phyloP scores from a whole-genome alignment of 2,797 vertebrate species.

The Urosaurus nigricauda region DNA sequence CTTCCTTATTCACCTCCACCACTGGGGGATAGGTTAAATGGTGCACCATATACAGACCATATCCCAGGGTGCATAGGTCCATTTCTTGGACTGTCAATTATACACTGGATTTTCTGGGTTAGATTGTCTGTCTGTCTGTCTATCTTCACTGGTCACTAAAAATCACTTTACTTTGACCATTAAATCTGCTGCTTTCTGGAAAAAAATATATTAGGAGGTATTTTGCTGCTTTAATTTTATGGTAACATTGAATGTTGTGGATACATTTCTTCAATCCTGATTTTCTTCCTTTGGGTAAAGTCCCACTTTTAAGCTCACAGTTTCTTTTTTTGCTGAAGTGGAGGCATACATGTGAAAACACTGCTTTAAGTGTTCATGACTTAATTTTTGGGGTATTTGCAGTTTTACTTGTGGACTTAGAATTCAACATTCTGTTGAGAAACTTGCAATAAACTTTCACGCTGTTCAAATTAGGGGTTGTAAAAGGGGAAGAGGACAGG shows the following conservation, averaged over 20 bases:
- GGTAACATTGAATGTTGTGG: slow-evolving; percentile 8
- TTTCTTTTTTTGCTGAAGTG: slow-evolving; percentile 5
- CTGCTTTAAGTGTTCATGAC: background rate
- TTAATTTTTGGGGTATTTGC: background rate
- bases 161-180: slow-evolving; percentile 44
- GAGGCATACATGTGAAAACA: background rate
- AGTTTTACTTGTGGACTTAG: background rate
- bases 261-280: slow-evolving; percentile 35
- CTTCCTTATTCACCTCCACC: background rate
- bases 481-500: slow-evolving; percentile 30
- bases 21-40: background rate
- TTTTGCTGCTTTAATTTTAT: slow-evolving; percentile 51
- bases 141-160: slow-evolving; percentile 51
- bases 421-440: background rate
- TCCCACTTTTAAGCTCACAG: slow-evolving; percentile 47
- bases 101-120: background rate
- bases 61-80: background rate
- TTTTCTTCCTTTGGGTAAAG: slow-evolving; percentile 38
- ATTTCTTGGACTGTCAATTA: background rate
- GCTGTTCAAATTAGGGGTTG: background rate
- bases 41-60: background rate
- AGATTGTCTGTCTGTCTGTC: background rate
- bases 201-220: slow-evolving; percentile 9
- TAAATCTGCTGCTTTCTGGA: slow-evolving; percentile 31
- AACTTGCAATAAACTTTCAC: background rate